Base-by-base conservation (phyloP, 1,140 invertebrate genomes). In the Thaumatotibia leucotreta region DNA sequence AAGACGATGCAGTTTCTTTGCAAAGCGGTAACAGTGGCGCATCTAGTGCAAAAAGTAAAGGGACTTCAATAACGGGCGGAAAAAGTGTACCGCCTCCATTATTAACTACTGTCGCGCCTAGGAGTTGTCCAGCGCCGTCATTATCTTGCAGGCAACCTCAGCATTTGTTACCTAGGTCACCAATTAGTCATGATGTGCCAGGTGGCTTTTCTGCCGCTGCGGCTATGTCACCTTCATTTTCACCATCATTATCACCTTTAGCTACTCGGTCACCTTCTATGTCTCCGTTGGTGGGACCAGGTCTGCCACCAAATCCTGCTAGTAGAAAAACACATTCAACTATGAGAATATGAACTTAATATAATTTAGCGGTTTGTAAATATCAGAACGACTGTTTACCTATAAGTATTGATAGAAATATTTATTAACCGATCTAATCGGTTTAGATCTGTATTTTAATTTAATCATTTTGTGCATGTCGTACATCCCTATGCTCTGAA, bases 151-250 rank as follows among this genome's bases (percentile, higher is more conserved):
- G 94, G 68, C 93, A 92, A 35, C 91, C 86, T 62, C 88, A 89
- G 74, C 93, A 94, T 49, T 94, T 96, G 71, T 86, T 98, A 74
- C 97, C 97, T 1, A 94, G 97, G 45, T 98, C 97, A 6, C 96
- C 96, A 23, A 94, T 94, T 72, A 92, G 91, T 79, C 91, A 92
- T 64, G 91, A 92, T 70, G 86, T 91, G 72, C 86, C 91, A 64
- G 92, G 92, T 69, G 93, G 93, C 5, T 95, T 95, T 81, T 97
- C 96, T 68, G 96, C 96, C 1, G 97, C 97, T 0, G 95, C 97
- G 0, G 97, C 97, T 0, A 96, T 99, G 93, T 98, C 97, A 52
- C 98, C 98, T 0, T 98, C 96, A 64, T 98, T 99, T 81, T 98
- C 97, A 0, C 98, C 97, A 0, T 97, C 97, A 0, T 91, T 99